phyloP scores from a whole-genome alignment of 2,113 vertebrate species.

The Connochaetes taurinus region DNA sequence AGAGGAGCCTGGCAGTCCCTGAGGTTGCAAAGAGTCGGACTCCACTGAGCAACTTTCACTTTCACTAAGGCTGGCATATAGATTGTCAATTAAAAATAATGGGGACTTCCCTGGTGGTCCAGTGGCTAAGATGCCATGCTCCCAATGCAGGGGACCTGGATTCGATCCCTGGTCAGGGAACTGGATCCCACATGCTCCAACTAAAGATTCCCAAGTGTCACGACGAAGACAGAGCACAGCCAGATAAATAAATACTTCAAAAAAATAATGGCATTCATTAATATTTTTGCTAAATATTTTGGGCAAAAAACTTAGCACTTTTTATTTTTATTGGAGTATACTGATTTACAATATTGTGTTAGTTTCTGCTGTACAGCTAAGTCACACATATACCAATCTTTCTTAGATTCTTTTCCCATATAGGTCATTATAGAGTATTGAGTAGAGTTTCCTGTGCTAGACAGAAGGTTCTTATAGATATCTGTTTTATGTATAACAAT shows the following conservation, averaged over 20 bases:
- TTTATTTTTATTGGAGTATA: background rate
- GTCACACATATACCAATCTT: background rate
- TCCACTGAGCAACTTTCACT: background rate
- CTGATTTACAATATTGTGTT: background rate
- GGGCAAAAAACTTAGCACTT: background rate
- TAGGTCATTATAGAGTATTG: background rate
- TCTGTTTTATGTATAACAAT: background rate
- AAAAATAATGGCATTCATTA: background rate
- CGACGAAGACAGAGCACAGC: background rate
- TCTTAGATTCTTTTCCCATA: background rate
- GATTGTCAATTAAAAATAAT: background rate
- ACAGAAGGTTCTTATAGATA: background rate
- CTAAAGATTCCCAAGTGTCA: background rate
- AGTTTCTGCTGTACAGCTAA: background rate
- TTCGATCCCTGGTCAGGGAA: background rate
- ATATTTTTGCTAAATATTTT: background rate
- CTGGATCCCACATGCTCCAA: background rate
- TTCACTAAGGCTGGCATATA: background rate
- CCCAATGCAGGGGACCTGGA: background rate
- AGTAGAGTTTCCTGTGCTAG: background rate
- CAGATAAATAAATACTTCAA: background rate
- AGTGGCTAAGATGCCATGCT: background rate
- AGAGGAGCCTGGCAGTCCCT: background rate
- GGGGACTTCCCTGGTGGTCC: background rate
- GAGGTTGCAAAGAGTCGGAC: background rate